Evolutionary conservation across 2,888 invertebrate genomes (phyloP).

Genomic region (Malacosoma neustria): DNA sequence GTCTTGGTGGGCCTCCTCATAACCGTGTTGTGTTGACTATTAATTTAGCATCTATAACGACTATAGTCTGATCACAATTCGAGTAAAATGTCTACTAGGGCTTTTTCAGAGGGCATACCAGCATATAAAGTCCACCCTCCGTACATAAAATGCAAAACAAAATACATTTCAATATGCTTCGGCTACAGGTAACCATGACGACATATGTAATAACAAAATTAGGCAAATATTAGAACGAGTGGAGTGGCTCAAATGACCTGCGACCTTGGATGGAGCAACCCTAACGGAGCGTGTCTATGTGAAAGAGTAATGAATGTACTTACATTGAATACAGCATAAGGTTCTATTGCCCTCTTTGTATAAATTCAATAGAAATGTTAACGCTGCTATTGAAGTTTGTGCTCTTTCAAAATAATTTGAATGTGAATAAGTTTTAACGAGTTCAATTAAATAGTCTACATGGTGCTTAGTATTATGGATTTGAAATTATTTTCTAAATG

Average conservation of each 20-base stretch:
- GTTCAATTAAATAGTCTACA: too few species aligned
- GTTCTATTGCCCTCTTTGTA: too few species aligned
- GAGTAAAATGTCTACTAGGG: slow-evolving; percentile 9
- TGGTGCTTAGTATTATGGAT: too few species aligned
- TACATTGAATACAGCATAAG: neutral
- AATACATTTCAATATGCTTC: neutral
- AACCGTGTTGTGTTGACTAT: too few species aligned
- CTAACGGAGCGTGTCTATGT: neutral
- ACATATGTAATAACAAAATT: slow-evolving; percentile 59
- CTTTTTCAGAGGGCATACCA: slow-evolving; percentile 15
- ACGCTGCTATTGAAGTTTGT: too few species aligned
- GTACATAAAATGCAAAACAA: too few species aligned
- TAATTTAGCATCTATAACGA: too few species aligned
- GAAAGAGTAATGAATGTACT: neutral
- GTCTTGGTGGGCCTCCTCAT: too few species aligned
- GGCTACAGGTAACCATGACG: slow-evolving; percentile 27
- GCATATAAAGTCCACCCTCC: neutral
- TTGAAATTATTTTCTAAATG: too few species aligned
- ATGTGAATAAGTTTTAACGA: too few species aligned
- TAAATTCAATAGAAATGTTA: too few species aligned
- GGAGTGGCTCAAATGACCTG: slow-evolving; percentile 16
- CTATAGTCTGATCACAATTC: slow-evolving; percentile 13
- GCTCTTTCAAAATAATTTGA: too few species aligned
- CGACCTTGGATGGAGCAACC: slow-evolving; percentile 13
- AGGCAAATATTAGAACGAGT: slow-evolving; percentile 34